Evolutionary conservation across 2,797 vertebrate genomes (phyloP), one percentile per base, ranked within the genome.

Genomic region (Gymnothorax javanicus): DNA sequence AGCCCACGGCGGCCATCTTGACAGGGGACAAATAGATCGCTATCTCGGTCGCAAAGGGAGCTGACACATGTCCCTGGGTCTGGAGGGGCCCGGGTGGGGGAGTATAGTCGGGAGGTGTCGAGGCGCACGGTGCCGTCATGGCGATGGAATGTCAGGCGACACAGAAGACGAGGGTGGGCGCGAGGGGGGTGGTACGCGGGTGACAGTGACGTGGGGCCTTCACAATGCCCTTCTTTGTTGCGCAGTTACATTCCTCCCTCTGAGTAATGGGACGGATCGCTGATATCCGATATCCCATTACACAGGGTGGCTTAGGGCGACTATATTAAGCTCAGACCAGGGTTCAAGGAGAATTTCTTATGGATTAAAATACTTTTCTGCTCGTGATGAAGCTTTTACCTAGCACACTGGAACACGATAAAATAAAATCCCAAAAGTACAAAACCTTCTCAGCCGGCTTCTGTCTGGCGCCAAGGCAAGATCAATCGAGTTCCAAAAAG

Each of bases 111-210:
- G 50, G 69, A 88, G 59, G 82, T 88, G 89, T 86, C 86, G 89
- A 60, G 1, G 60, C 50, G 84, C 88, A 11, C n/a, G 58, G 89
- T 77, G 87, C 73, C 88, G 90, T 90, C 90, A 89, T 85, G 89
- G 88, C 88, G 90, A 92, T 93, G 89, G 90, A 89, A 93, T 89
- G 91, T 91, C 90, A 90, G 84, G 87, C 89, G 86, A 90, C 89
- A 88, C 88, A 87, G 88, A 89, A 88, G 33, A 86, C 25, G 15
- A 43, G 17, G 67, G 67, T 4, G 67, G 62, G 62, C 11, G 23
- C 77, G 82, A 84, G 86, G 90, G 86, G 89, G 92, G 60, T 58
- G 85, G 88, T 43, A 2, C 33, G 87, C 86, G 91, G 91, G 90
- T 88, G 86, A 88, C 64, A 89, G 91, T 89, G 92, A 93, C 90